Percentiles rank a stretch among this genome's conserved stretches.
Evolutionary conservation across 2,888 invertebrate genomes (phyloP).

Genomic region (Lasioglossum calceatum): DNA sequence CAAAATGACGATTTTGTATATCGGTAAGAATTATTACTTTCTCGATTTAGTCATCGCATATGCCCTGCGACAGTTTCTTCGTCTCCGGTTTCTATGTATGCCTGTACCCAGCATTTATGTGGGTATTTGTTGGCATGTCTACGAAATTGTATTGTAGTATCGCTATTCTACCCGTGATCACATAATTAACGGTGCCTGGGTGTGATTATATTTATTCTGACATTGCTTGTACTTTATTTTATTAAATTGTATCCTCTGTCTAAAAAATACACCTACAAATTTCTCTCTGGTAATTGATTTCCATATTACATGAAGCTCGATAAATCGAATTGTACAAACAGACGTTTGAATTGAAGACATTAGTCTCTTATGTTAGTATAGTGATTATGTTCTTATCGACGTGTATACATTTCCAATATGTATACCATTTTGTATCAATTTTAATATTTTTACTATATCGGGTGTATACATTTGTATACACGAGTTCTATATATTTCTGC

Average conservation of each 20-base stretch:
- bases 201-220: neutral
- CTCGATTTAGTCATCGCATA: slow-evolving; percentile 6
- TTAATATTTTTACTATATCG: neutral
- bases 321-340: neutral
- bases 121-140: slow-evolving; percentile 23
- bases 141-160: slow-evolving; percentile 30
- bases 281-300: neutral
- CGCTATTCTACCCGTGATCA: slow-evolving; percentile 38
- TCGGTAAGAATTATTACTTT: slow-evolving; percentile 42
- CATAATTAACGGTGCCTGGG: neutral
- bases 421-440: neutral
- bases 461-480: neutral
- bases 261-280: neutral
- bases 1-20: slow-evolving; percentile 14
- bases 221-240: neutral
- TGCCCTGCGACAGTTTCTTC: neutral
- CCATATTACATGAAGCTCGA: neutral
- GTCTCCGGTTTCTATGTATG: slow-evolving; percentile 19
- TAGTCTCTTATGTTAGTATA: neutral
- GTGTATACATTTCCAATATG: neutral
- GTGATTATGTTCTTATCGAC: neutral
- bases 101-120: slow-evolving; percentile 69
- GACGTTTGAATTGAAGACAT: neutral
- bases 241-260: neutral
- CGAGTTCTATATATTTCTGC: neutral